These are phyloP conservation scores for Aphaenogaster rudis DNA, from an alignment of 1,140 invertebrate species.

Conservation along the genomic window DNA sequence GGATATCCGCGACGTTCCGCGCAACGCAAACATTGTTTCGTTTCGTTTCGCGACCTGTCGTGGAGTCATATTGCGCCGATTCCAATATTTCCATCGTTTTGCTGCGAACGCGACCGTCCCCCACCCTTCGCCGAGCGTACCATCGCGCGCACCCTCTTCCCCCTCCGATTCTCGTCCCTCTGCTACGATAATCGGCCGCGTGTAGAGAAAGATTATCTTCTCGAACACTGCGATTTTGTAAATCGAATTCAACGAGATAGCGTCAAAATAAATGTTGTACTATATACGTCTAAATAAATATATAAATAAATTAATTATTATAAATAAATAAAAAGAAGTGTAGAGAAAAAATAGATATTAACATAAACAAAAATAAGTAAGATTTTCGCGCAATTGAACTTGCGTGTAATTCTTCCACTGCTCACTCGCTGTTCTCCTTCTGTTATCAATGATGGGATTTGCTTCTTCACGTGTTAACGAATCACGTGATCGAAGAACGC, in stretches of 20 bases:
- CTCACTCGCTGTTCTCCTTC: background rate
- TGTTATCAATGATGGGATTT: background rate
- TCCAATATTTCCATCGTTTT: constrained; percentile 77
- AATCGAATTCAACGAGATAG: background rate
- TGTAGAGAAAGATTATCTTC: background rate
- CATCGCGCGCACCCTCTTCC: no score
- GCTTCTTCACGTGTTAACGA: background rate
- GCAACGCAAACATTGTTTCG: constrained; percentile 81
- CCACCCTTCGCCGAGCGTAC: background rate
- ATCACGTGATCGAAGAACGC: background rate
- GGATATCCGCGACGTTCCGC: constrained; percentile 71
- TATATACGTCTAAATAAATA: background rate
- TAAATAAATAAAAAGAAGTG: background rate
- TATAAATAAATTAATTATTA: background rate
- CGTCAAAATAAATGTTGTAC: no score
- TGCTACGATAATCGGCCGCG: background rate
- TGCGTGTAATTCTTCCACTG: background rate
- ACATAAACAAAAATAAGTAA: background rate
- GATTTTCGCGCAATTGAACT: background rate
- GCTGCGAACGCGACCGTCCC: constrained; percentile 21
- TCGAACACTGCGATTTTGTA: background rate
- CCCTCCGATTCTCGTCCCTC: background rate
- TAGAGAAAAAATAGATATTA: background rate
- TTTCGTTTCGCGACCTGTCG: constrained; percentile 73
- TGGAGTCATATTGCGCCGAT: constrained; percentile 80